Base-by-base conservation (phyloP, 2,888 invertebrate genomes). In the Andricus curvator region DNA sequence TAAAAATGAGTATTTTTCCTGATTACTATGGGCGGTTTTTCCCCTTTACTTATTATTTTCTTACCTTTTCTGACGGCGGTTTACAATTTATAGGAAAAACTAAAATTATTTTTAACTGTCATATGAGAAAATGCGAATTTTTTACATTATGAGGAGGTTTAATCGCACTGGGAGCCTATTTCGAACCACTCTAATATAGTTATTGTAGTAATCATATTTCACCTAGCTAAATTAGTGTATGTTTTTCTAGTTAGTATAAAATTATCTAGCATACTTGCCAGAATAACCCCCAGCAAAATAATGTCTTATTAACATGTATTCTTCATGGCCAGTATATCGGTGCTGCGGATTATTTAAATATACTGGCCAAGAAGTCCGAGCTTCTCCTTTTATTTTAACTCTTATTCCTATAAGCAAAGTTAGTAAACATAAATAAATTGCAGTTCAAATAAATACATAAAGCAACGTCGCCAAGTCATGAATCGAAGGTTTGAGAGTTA, bases 331-430 rank as follows among this genome's bases (percentile, higher is more conserved):
- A 2, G 56, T 56, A 56, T n/a, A 56, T 56, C 8, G n/a, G n/a
- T 56, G 56, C n/a, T 56, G 56, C 20, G n/a, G 56, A n/a, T 56
- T 56, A 56, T 56, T 56, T n/a, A 56, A 56, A n/a, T 56, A 56
- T 9, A 56, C 56, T 2, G 56, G 56, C 56, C 56, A 56, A 56
- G 56, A 56, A n/a, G 56, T 56, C 9, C 56, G 56, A 3, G 56
- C 56, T 56, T 56, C 56, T 20, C 56, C 56, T 56, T 56, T 56
- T 56, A 56, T 56, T 56, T n/a, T 56, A 56, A 56, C n/a, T 56
- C n/a, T 56, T 56, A 56, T 56, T 56, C 56, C 56, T 56, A 15
- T n/a, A 56, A 56, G 9, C 51, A 56, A n/a, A 56, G n/a, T 56
- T 20, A 0, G 0, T 9, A 56, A 20, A 51, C 13, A 20, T 56